phyloP scores from a whole-genome alignment of 2,113 vertebrate genomes.

The Cebus imitator region DNA sequence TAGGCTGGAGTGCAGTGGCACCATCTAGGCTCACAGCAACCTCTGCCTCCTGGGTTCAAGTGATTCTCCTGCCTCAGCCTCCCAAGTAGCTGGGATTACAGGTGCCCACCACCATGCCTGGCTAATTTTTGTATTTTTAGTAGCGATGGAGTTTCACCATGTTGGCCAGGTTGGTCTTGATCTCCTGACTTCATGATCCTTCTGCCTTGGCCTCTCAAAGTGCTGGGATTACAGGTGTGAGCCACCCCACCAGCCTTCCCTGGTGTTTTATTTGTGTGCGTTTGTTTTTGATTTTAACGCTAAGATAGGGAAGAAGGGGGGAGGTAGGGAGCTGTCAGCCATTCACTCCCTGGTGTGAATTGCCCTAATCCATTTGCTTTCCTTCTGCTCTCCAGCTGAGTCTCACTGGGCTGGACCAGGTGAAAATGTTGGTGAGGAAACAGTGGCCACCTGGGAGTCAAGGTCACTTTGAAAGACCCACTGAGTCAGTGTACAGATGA shows the following conservation, averaged over 20 bases:
- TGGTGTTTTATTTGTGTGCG: neutral
- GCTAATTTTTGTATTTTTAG: too few species aligned
- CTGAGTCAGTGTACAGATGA: neutral
- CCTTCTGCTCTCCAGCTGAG: neutral
- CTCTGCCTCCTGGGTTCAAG: too few species aligned
- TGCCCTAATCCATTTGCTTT: neutral
- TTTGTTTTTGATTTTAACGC: neutral
- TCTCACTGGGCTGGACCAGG: neutral
- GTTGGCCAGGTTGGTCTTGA: too few species aligned
- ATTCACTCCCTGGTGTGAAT: neutral
- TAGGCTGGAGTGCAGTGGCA: too few species aligned
- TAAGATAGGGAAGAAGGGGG: neutral
- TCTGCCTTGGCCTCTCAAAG: too few species aligned
- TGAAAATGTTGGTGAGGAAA: neutral
- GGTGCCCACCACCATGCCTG: too few species aligned
- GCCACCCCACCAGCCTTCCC: neutral
- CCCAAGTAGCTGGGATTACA: too few species aligned
- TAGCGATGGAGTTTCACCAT: too few species aligned
- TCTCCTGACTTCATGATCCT: too few species aligned
- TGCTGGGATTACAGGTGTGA: too few species aligned
- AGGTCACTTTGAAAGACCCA: neutral
- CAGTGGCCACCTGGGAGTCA: neutral
- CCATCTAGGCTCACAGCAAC: too few species aligned
- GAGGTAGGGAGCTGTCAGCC: neutral
- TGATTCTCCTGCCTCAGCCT: too few species aligned